A percentile compares a stretch with the other conserved stretches of the same genome.
Evolutionary conservation across 1,140 invertebrate genomes (phyloP).

Genomic region (Polypedilum vanderplanki): DNA sequence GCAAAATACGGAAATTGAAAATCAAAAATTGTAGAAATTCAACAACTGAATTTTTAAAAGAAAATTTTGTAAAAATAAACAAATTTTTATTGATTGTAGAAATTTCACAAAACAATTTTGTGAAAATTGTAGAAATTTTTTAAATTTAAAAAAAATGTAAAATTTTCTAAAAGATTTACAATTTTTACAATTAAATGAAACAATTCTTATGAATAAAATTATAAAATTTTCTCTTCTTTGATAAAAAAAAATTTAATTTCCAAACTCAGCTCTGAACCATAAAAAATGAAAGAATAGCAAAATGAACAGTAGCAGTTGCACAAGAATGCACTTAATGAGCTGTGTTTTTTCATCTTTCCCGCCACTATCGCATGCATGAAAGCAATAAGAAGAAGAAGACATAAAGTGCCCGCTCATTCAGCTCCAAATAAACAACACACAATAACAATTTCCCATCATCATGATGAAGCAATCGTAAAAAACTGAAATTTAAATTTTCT

Average conservation of each 20-base stretch:
- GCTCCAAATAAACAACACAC: background rate
- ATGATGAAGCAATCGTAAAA: slow-evolving; percentile 18
- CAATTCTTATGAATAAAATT: background rate
- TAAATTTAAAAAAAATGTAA: too few species aligned
- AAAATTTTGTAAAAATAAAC: too few species aligned
- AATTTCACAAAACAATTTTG: too few species aligned
- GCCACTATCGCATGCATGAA: slow-evolving; percentile 2
- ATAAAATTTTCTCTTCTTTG: background rate
- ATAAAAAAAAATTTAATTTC: background rate
- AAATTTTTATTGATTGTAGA: too few species aligned
- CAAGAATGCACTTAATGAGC: slow-evolving; percentile 3
- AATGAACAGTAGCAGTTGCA: background rate
- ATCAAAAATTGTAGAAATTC: too few species aligned
- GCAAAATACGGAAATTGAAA: too few species aligned
- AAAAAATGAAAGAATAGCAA: too few species aligned
- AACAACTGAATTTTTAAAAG: too few species aligned
- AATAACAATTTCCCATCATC: background rate
- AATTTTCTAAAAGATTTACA: too few species aligned
- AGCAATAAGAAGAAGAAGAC: background rate
- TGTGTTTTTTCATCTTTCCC: background rate
- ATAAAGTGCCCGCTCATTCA: slow-evolving; percentile 1
- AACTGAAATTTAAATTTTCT: background rate
- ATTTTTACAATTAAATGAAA: too few species aligned
- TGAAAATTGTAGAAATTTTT: too few species aligned
- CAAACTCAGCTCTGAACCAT: too few species aligned